Base-by-base conservation (phyloP, 1,140 invertebrate species). In the Tachypleus tridentatus region DNA sequence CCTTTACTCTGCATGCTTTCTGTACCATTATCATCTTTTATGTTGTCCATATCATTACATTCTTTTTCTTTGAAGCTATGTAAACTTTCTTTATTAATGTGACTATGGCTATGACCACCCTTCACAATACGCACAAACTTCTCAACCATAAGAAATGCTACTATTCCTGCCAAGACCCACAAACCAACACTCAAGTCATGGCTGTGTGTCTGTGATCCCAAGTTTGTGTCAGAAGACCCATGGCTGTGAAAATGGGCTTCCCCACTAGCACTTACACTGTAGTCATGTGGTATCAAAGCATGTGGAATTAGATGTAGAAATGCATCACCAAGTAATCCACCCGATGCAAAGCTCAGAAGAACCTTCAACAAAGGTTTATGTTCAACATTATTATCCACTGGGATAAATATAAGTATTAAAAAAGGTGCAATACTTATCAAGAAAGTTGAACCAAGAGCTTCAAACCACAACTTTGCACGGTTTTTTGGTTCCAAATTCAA, bases 291-390 rank as follows among this genome's bases (percentile, higher is more conserved):
- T 54, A 85, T 79, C 3, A 95, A 81, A 11, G 94, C 92, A 80
- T 98, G 94, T 52, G 95, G 95, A 74, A 98, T 98, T 49, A 98
- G 78, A 81, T 98, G 95, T 3, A 98, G 78, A 79, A 98, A 98
- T 4, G 95, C 93, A 82, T 98, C 95, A 6, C 94, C 95, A 3
- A 98, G 79, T 8, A 98, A 78, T 66, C 94, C 93, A 60, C 95
- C 95, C 5, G 93, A 94, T 5, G 93, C 94, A 81, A 98, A 97
- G 65, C 89, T 92, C 11, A 98, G 78, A 10, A 97, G 77, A 54
- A 97, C 82, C 77, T 96, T 97, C 8, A 98, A 77, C 48, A 93
- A 77, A 0, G 89, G 86, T 74, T 93, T 83, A 72, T 87, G 86
- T 73, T 91, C 86, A 60, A 85, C 84, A 51, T 84, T 87, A 70